Percentiles rank a stretch among this genome's conserved stretches.
phyloP scores from a whole-genome alignment of 37 sponge, comb jelly and placozoan genomes.

The Cliona cf. orientalis region DNA sequence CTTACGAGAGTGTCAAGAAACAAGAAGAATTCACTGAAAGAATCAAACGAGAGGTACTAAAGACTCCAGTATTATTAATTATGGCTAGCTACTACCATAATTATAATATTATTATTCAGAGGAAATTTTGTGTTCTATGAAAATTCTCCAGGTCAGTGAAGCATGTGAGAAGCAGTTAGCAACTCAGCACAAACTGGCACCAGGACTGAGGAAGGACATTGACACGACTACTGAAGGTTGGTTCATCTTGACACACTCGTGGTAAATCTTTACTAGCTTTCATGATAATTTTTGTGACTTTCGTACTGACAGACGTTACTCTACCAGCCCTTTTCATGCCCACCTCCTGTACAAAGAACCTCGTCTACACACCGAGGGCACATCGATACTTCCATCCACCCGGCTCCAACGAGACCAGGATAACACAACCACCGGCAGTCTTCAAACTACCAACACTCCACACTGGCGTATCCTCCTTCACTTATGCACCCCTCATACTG shows the following conservation, averaged over 20 bases:
- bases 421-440: slow-evolving; percentile 81
- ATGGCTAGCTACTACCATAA: no score
- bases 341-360: slow-evolving; percentile 40
- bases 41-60: slow-evolving; percentile 74
- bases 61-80: no score
- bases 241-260: neutral
- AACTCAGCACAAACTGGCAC: slow-evolving; percentile 65
- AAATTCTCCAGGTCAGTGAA: slow-evolving; percentile 59
- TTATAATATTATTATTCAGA: no score
- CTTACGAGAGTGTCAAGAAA: slow-evolving; percentile 62
- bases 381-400: slow-evolving; percentile 87
- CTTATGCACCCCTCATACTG: no score
- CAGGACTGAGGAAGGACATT: slow-evolving; percentile 4
- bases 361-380: slow-evolving; percentile 79
- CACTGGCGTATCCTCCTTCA: slow-evolving; percentile 17
- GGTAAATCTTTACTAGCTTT: neutral
- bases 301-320: slow-evolving; percentile 49
- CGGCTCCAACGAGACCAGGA: slow-evolving; percentile 51
- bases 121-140: no score
- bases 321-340: slow-evolving; percentile 91
- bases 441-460: slow-evolving; percentile 65
- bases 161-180: slow-evolving; percentile 78
- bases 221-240: slow-evolving; percentile 63
- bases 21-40: slow-evolving; percentile 68
- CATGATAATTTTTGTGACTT: no score